Percentiles rank a stretch among this genome's conserved stretches.
These are phyloP conservation scores for Miichthys miiuy DNA, from an alignment of 2,797 vertebrate species.

Conservation along the genomic window DNA sequence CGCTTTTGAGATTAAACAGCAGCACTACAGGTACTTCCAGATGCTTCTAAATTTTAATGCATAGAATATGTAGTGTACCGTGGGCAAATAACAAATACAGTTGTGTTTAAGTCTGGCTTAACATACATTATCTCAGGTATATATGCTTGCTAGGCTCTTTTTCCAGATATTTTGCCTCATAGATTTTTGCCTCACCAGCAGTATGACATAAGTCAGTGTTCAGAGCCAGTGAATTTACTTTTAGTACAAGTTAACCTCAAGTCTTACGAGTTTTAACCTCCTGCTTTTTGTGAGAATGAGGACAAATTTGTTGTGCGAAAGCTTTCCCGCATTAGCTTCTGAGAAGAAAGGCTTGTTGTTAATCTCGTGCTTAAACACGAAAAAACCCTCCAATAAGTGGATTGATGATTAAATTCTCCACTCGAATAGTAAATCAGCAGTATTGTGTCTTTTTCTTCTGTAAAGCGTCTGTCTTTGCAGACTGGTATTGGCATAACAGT, in stretches of 20 bases:
- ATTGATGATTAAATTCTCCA: constrained; percentile 29
- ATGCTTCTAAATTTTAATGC: neutral
- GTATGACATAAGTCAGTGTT: neutral
- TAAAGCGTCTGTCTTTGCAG: constrained; percentile 13
- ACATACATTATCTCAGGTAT: neutral
- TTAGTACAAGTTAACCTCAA: neutral
- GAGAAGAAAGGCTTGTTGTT: neutral
- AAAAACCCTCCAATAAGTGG: constrained; percentile 18
- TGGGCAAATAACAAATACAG: neutral
- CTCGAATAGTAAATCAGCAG: constrained; percentile 18
- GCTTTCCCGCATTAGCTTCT: neutral
- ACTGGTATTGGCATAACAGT: constrained; percentile 30
- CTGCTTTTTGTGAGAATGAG: neutral
- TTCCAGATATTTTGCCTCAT: neutral
- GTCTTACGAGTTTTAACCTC: neutral
- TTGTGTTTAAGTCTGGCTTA: constrained; percentile 10
- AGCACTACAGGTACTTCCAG: neutral
- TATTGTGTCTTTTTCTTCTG: neutral
- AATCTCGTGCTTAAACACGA: constrained; percentile 13
- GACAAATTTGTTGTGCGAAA: neutral
- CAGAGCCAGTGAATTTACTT: neutral
- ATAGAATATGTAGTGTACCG: neutral
- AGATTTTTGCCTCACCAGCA: neutral
- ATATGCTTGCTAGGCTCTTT: neutral
- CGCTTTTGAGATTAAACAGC: neutral